Conservation (phyloP, 1,140 invertebrate species). For the Zaprionus vittiger region DNA sequence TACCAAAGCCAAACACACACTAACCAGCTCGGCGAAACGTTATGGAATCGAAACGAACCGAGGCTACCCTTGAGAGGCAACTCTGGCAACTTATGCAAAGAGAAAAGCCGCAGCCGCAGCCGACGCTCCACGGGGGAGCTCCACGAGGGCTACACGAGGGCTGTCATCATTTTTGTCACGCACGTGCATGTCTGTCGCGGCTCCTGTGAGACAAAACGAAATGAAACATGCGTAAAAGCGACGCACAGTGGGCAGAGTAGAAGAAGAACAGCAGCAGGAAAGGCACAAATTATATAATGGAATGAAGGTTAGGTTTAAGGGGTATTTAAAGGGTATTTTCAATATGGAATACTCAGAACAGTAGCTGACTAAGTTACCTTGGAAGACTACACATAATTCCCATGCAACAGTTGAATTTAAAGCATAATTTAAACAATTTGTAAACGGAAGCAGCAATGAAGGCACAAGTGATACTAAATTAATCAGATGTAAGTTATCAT, state of each 20-base stretch:
- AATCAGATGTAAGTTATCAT: too few relatives aligned
- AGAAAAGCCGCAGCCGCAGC: background rate
- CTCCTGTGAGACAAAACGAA: slow-evolving; percentile 54
- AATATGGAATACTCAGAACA: too few relatives aligned
- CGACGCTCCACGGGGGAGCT: background rate
- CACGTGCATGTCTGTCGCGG: slow-evolving; percentile 68
- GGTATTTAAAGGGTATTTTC: too few relatives aligned
- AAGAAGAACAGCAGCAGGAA: background rate
- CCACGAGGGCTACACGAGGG: background rate
- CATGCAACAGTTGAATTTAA: too few relatives aligned
- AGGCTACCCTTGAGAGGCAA: slow-evolving; percentile 44
- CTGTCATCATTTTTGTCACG: slow-evolving; percentile 82
- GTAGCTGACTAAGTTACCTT: too few relatives aligned
- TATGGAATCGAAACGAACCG: slow-evolving; percentile 44
- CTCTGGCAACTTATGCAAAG: slow-evolving; percentile 16
- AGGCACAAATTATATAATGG: too few relatives aligned
- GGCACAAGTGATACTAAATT: too few relatives aligned
- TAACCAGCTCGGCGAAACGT: slow-evolving; percentile 15
- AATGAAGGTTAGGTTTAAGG: too few relatives aligned
- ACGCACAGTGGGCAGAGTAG: background rate
- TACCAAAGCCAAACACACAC: slow-evolving; percentile 21
- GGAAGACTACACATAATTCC: too few relatives aligned
- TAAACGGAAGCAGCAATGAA: too few relatives aligned
- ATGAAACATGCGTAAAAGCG: slow-evolving; percentile 43
- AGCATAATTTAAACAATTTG: too few relatives aligned